Evolutionary conservation across 2,888 invertebrate genomes (phyloP), one percentile per base, ranked within the genome.

Genomic region (Agonopterix heracliana): DNA sequence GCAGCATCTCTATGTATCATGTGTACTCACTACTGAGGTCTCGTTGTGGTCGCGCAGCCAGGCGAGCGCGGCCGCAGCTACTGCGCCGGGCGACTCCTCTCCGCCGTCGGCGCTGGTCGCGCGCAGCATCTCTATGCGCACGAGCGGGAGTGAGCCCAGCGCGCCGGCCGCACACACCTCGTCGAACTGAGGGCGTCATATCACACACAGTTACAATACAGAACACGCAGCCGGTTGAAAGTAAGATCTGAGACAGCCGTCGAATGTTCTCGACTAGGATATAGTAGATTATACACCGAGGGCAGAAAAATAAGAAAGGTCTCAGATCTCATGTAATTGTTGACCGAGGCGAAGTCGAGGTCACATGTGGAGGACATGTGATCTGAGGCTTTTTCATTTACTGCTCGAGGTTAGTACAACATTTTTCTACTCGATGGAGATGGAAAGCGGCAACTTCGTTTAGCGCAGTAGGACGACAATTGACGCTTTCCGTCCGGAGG

Each of bases 81-180:
- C 84, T 44, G 91, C 90, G 34, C 81, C 83, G 47, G 91, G 86
- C 48, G 89, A 82, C 60, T 89, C 90, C 56, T 77, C 75, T 47
- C 84, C 91, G 88, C 93, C 92, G 68, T 93, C 92, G 56, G 93
- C 91, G 61, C 92, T 90, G 11, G 92, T 92, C 68, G 92, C 93
- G 69, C 94, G 93, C 58, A 96, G 79, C 56, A 96, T 90, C 77
- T 95, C 95, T 52, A 95, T 91, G 51, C 91, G 91, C 44, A 94
- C 86, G 64, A 92, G 91, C 10, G 93, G 93, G 60, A 95, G 83
- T 41, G 91, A 84, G 49, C 91, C 87, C 50, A 94, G 83, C 49
- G 91, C 90, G 49, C 92, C 91, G 63, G 89, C 89, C 64, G 87
- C 89, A 62, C 92, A 91, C 36, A 95, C 90, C 59, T 90, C 90